Percentiles rank a stretch among this genome's conserved stretches.
These are phyloP conservation scores for Tympanuchus pallidicinctus DNA, from an alignment of 2,113 vertebrate genomes.

Conservation along the genomic window DNA sequence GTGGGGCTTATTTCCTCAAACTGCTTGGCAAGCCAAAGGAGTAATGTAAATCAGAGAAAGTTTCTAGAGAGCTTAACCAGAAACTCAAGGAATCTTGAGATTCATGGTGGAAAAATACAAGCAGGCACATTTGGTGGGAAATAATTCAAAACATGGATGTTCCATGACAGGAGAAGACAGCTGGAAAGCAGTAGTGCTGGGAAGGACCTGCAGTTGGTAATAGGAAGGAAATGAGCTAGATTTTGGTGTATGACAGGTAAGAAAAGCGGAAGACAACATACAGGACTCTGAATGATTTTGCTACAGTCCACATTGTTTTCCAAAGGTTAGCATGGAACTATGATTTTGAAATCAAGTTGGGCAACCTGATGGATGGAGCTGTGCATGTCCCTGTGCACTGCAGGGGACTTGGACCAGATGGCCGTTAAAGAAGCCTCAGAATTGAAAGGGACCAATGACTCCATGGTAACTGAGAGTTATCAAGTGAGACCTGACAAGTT, in stretches of 20 bases:
- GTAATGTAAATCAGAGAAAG: not conserved
- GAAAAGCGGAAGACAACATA: not conserved
- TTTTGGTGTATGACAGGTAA: not conserved
- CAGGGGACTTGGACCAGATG: too few species aligned
- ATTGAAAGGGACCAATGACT: too few species aligned
- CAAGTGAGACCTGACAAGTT: not conserved
- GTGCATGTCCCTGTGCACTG: too few species aligned
- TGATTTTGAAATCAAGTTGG: not conserved
- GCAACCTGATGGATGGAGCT: too few species aligned
- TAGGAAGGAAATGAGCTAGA: not conserved
- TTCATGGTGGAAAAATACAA: not conserved
- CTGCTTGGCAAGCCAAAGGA: not conserved
- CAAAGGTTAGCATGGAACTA: not conserved
- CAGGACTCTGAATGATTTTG: not conserved
- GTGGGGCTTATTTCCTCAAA: not conserved
- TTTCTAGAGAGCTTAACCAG: conserved; percentile 14
- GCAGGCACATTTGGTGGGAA: not conserved
- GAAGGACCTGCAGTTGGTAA: not conserved
- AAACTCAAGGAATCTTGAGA: not conserved
- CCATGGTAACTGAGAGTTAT: not conserved
- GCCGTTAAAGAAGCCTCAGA: too few species aligned
- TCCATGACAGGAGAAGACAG: not conserved
- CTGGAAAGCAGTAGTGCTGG: not conserved
- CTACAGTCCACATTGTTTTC: not conserved
- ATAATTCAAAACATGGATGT: not conserved